phyloP scores from a whole-genome alignment of 2,797 vertebrate genomes.

The Botia kubotai region DNA sequence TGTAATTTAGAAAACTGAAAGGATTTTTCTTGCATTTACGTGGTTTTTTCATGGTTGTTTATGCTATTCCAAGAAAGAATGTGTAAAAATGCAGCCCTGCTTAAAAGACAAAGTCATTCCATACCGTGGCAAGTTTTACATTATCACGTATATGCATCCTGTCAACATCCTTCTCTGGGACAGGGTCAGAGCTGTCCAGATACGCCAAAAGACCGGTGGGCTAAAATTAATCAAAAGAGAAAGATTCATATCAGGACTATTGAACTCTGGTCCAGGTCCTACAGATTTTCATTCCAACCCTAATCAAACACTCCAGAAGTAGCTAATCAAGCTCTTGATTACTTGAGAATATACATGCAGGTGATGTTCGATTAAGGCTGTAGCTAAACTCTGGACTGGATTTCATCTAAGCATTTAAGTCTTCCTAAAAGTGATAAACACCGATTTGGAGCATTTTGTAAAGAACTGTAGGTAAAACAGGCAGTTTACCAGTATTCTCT shows the following conservation, averaged over 20 bases:
- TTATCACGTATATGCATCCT: constrained; percentile 98
- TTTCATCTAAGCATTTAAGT: too few relatives aligned
- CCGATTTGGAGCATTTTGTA: not conserved
- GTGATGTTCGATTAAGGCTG: not conserved
- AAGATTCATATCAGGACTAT: not conserved
- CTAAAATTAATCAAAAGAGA: constrained; percentile 66
- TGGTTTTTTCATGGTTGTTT: too few relatives aligned
- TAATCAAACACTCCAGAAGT: not conserved
- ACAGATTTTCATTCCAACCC: not conserved
- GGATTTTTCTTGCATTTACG: too few relatives aligned
- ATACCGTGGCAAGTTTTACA: constrained; percentile 95
- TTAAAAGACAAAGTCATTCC: not conserved
- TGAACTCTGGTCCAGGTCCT: not conserved
- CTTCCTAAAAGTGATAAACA: not conserved
- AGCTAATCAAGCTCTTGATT: not conserved
- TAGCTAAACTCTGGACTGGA: not conserved
- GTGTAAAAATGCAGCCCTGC: not conserved
- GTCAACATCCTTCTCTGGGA: constrained; percentile 94
- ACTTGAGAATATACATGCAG: not conserved
- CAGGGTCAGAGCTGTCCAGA: constrained; percentile 91
- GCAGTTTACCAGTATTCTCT: constrained; percentile 91
- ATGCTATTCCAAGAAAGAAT: not conserved
- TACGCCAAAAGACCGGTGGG: constrained; percentile 92
- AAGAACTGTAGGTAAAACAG: not conserved
- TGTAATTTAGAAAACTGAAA: too few relatives aligned